phyloP scores from a whole-genome alignment of 2,113 vertebrate species.

The Anarrhichthys ocellatus region DNA sequence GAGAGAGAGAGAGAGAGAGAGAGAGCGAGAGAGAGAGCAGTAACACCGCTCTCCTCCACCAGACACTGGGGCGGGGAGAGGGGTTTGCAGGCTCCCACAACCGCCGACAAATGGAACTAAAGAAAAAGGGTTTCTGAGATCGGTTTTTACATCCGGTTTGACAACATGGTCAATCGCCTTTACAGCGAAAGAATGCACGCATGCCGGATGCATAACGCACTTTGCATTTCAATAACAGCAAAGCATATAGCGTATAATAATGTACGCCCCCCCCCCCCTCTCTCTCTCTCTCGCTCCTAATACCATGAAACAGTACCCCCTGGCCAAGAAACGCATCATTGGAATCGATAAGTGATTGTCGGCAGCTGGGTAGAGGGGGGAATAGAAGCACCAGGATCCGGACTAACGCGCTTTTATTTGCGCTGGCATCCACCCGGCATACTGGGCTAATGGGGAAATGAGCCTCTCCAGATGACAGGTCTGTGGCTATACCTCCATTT shows the following conservation, averaged over 20 bases:
- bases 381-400: slow-evolving; percentile 40
- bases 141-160: slow-evolving; percentile 21
- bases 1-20: neutral
- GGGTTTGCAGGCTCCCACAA: slow-evolving; percentile 52
- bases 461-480: slow-evolving; percentile 58
- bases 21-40: slow-evolving; percentile 15
- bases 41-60: slow-evolving; percentile 46
- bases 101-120: slow-evolving; percentile 48
- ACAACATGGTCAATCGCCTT: slow-evolving; percentile 2
- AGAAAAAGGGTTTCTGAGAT: slow-evolving; percentile 17
- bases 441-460: slow-evolving; percentile 46
- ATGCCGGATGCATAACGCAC: slow-evolving; percentile 6
- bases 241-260: slow-evolving; percentile 44
- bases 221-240: slow-evolving; percentile 44
- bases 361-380: slow-evolving; percentile 50
- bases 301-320: slow-evolving; percentile 56
- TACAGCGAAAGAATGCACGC: slow-evolving; percentile 9
- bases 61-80: slow-evolving; percentile 67
- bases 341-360: slow-evolving; percentile 70
- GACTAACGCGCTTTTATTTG: slow-evolving; percentile 46
- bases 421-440: slow-evolving; percentile 40
- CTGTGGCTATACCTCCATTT: slow-evolving; percentile 58
- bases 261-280: slow-evolving; percentile 1
- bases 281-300: slow-evolving; percentile 1
- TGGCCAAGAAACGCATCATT: slow-evolving; percentile 65